Percentiles rank a stretch among this genome's conserved stretches.
phyloP scores from a whole-genome alignment of 1,140 invertebrate genomes.

The Wiebesia pumilae region DNA sequence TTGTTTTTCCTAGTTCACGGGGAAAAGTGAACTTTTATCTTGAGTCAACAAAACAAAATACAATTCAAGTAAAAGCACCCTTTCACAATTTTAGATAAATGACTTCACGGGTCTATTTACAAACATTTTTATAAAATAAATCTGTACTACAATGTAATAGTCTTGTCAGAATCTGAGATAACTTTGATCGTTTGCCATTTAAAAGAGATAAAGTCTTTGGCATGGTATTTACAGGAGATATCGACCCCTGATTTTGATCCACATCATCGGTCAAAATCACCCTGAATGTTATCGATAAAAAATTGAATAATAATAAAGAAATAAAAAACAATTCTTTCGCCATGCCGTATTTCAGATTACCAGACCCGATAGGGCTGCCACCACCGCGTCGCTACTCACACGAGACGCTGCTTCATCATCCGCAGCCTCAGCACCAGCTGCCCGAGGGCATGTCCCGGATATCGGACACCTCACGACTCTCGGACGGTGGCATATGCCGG shows the following conservation, averaged over 20 bases:
- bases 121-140: not conserved
- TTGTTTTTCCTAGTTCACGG: no score
- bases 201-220: not conserved
- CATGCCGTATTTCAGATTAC: conserved; percentile 64
- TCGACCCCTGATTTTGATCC: not conserved
- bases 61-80: no score
- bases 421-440: conserved; percentile 67
- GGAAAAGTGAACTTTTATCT: no score
- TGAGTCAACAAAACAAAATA: no score
- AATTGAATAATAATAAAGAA: not conserved
- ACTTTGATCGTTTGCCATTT: not conserved
- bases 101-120: not conserved
- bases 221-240: not conserved
- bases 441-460: conserved; percentile 71
- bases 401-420: conserved; percentile 67
- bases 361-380: conserved; percentile 68
- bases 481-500: conserved; percentile 70
- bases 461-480: conserved; percentile 70
- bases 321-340: conserved; percentile 16
- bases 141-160: not conserved
- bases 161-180: not conserved
- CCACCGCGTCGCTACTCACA: conserved; percentile 69
- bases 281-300: not conserved
- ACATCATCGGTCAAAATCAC: not conserved
- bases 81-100: no score